Conservation (phyloP, 2,113 vertebrate genomes). For the Gambusia affinis region DNA sequence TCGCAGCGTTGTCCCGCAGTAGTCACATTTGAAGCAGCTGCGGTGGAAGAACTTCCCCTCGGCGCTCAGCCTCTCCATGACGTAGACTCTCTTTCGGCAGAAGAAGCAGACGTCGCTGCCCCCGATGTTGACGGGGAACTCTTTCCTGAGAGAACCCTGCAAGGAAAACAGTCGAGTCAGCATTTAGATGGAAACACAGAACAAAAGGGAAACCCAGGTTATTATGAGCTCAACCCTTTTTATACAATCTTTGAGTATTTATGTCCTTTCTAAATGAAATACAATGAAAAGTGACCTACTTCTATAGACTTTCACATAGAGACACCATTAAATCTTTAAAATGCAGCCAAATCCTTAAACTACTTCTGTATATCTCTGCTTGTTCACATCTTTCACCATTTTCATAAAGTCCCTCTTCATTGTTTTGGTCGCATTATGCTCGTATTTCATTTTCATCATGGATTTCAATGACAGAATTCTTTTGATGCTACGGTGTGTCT, state of each 20-base stretch:
- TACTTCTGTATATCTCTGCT: too few relatives aligned
- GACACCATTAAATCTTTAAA: too few relatives aligned
- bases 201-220: neutral
- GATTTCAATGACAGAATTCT: too few relatives aligned
- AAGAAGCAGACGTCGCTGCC: slow-evolving; percentile 98
- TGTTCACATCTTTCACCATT: too few relatives aligned
- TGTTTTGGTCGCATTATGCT: too few relatives aligned
- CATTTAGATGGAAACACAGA: neutral
- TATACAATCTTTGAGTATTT: fast-evolving
- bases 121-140: slow-evolving; percentile 94
- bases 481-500: too few relatives aligned
- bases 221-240: neutral
- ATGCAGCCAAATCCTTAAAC: too few relatives aligned
- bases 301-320: too few relatives aligned
- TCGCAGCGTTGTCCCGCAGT: slow-evolving; percentile 91
- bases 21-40: slow-evolving; percentile 97
- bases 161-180: neutral
- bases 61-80: slow-evolving; percentile 96
- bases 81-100: slow-evolving; percentile 93
- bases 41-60: slow-evolving; percentile 99
- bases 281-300: neutral
- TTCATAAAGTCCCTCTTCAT: too few relatives aligned
- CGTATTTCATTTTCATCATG: too few relatives aligned
- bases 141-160: slow-evolving; percentile 93
- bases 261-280: slow-evolving; percentile 10